Evolutionary conservation across 2,888 invertebrate species (phyloP), one percentile per base, ranked within the genome.

Genomic region (Pseudolycoriella hygida): DNA sequence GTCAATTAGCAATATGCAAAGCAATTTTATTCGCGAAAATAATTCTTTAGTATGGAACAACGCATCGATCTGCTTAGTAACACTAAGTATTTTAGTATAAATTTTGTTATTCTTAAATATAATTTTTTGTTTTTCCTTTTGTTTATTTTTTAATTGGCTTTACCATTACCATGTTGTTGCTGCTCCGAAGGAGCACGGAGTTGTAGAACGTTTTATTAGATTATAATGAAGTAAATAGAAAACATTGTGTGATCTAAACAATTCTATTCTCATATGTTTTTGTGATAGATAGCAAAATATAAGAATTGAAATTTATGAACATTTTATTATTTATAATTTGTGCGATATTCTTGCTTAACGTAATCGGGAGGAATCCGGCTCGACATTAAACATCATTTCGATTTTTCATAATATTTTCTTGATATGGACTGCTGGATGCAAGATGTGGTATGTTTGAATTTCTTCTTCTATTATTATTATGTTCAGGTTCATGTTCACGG

Each of bases 341-440:
- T 25, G 25, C 4, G 25, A 25, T 25, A 25, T 6, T n/a, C n/a
- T 25, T 25, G 25, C 8, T 25, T 4, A 6, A 25, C 8, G 25
- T 25, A 25, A 25, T 6, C 4, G 25, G 5, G 25, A 25, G 4
- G 8, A 25, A 25, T 25, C 25, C 8, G 4, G 25, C 8, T 25
- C 8, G 8, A 8, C 8, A 25, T 8, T 6, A 25, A 25, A 8
- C 25, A 8, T 6, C 8, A 6, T 25, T 25, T 25, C 5, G 5
- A 25, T 25, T 25, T 25, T 25, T 8, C 11, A 17, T 12, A 20
- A 40, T n/a, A 15, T 40, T 39, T 17, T 25, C 14, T 17, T 19
- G 32, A 31, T 42, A 49, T 49, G 49, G 47, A 49, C 47, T 39
- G 38, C 41, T 49, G 49, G 49, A 49, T 49, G 49, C 49, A 47